Conservation (phyloP, 2,113 vertebrate species). For the Clarias macrocephalus region DNA sequence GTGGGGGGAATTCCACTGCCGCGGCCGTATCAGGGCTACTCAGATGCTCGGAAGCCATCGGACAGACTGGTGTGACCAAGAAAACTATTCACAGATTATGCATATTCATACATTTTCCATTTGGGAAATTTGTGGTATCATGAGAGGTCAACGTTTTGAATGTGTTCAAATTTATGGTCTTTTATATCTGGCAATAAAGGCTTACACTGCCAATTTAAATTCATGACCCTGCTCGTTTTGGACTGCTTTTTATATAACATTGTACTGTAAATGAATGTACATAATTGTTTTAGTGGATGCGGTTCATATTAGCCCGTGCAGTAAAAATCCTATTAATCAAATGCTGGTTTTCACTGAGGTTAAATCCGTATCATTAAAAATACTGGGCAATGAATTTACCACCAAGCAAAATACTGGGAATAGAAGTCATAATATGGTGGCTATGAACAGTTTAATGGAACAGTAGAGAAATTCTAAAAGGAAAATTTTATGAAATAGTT, state of each 20-base stretch:
- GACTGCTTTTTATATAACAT: neutral
- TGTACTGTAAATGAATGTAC: slow-evolving; percentile 39
- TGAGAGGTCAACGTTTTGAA: neutral
- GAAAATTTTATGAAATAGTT: slow-evolving; percentile 24
- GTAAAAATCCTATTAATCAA: slow-evolving; percentile 54
- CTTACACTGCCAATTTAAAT: slow-evolving; percentile 18
- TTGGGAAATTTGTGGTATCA: slow-evolving; percentile 15
- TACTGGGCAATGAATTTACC: slow-evolving; percentile 35
- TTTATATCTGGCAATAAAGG: slow-evolving; percentile 20
- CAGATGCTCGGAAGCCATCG: slow-evolving; percentile 39
- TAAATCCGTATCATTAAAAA: slow-evolving; percentile 48
- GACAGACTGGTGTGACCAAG: slow-evolving; percentile 15
- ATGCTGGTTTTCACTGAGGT: slow-evolving; percentile 26
- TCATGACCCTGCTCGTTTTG: neutral
- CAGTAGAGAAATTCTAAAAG: slow-evolving; percentile 33
- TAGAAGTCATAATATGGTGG: slow-evolving; percentile 32
- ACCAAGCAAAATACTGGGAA: slow-evolving; percentile 26
- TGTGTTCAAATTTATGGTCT: slow-evolving; percentile 7
- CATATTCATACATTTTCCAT: slow-evolving; percentile 35
- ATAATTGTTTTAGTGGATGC: slow-evolving; percentile 59
- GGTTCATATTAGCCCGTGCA: slow-evolving; percentile 54
- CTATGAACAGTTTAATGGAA: slow-evolving; percentile 43
- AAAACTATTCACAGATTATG: slow-evolving; percentile 38
- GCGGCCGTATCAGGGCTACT: slow-evolving; percentile 20
- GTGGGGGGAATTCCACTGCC: slow-evolving; percentile 37